Evolutionary conservation across 2,888 invertebrate species (phyloP), one percentile per base, ranked within the genome.

Genomic region (Eristalinus aeneus): DNA sequence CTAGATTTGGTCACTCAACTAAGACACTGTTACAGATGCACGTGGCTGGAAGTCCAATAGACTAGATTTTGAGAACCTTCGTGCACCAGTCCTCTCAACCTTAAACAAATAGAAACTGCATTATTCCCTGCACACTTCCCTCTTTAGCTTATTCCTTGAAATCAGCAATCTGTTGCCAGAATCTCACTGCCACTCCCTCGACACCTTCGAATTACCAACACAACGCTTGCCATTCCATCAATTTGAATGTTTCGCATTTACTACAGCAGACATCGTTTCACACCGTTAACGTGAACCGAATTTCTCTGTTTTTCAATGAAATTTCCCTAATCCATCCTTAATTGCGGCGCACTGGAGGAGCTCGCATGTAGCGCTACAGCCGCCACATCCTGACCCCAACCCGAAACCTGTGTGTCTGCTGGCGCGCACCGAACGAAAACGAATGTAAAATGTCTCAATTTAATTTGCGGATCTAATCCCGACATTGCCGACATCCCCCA

Each of bases 311-410:
- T 12, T 60, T 31, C n/a, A 60, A 60, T 60, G 61, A 34, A 20
- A 34, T 32, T 79, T 72, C 65, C 72, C 71, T 79, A 79, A 72
- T 72, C 72, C 46, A 34, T 31, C 53, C 60, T 54, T 79, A 79
- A 79, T 79, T 79, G 60, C 12, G 46, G 58, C 39, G 22, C 64
- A 22, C 32, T n/a, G 32, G 23, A 4, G 61, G n/a, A 11, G 23
- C 10, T 9, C 20, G 27, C 27, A 27, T n/a, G 12, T 12, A 46
- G 8, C 46, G 16, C n/a, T 2, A 12, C 46, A 16, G 2, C 46
- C 46, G 8, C 46, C 46, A 46, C 46, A 46, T 46, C 46, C 46
- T 46, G 46, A 46, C 16, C 6, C 46, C 46, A 16, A n/a, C 4
- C 1, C 46, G 27, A 27, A 5, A 27, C 27, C 5, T 27, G 27